Percentiles rank a stretch among this genome's conserved stretches.
Evolutionary conservation across 2,797 vertebrate genomes (phyloP).

Genomic region (Acomys russatus): DNA sequence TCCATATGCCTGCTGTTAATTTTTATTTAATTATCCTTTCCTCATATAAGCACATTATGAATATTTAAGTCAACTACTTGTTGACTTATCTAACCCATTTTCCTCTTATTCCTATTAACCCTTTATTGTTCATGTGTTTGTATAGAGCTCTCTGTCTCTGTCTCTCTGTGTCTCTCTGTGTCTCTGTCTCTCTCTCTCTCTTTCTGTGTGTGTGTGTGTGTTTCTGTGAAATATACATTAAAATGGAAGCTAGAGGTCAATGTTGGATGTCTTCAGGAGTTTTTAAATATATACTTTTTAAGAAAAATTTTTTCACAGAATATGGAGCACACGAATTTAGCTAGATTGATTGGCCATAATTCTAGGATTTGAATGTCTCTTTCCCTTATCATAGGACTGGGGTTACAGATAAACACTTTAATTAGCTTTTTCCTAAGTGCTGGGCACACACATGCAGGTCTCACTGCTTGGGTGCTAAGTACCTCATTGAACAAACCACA

Average conservation of each 20-base stretch:
- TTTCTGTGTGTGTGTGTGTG: background rate
- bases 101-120: background rate
- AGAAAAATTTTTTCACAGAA: background rate
- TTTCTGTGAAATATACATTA: too few species aligned
- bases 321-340: background rate
- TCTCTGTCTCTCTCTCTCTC: too few species aligned
- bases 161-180: too few species aligned
- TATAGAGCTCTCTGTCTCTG: too few species aligned
- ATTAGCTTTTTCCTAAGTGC: background rate
- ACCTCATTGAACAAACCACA: background rate
- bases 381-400: too few species aligned
- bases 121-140: background rate
- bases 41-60: background rate
- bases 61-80: slow-evolving; percentile 39
- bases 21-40: background rate
- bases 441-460: too few species aligned
- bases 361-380: background rate
- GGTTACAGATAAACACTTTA: background rate
- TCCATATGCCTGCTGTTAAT: background rate
- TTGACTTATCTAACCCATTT: background rate
- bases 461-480: background rate
- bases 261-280: too few species aligned
- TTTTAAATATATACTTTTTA: background rate
- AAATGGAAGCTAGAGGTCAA: background rate
- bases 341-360: background rate